Evolutionary conservation across 2,888 invertebrate species (phyloP).

Genomic region (Tetragnatha montana): DNA sequence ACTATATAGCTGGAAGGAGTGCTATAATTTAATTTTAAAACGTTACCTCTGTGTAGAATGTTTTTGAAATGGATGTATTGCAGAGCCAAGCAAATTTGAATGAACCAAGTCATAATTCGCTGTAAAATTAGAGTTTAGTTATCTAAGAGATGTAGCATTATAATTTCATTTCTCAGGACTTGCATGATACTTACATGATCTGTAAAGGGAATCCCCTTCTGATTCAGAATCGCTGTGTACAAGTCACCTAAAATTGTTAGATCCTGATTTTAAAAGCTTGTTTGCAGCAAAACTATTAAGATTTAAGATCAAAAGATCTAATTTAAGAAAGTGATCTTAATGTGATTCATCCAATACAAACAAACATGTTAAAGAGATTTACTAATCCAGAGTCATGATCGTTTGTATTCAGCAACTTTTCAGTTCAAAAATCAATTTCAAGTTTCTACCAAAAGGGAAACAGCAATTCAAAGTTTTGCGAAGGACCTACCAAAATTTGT

Average conservation of each 20-base stretch:
- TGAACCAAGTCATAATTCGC: slow-evolving; percentile 75
- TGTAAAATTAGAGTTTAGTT: slow-evolving; percentile 12
- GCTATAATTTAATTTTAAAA: not conserved
- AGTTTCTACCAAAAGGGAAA: no score
- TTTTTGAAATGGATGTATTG: slow-evolving; percentile 78
- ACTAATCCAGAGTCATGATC: no score
- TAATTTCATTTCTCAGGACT: not conserved
- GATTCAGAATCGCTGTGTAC: slow-evolving; percentile 76
- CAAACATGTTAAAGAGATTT: no score
- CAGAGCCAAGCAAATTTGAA: slow-evolving; percentile 78
- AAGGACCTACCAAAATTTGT: no score
- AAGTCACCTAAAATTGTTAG: slow-evolving; percentile 75
- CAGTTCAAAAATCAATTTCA: no score
- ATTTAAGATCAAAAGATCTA: no score
- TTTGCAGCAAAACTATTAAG: no score
- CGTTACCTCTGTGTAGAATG: slow-evolving; percentile 78
- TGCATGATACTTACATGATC: slow-evolving; percentile 52
- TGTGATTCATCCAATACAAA: no score
- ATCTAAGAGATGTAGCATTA: not conserved
- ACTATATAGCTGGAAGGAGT: no score
- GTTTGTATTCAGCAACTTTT: no score
- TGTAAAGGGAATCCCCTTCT: slow-evolving; percentile 74
- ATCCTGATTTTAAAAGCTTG: not conserved
- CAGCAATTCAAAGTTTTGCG: no score
- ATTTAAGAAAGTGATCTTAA: no score